These are phyloP conservation scores for Hydrotaea cyrtoneurina DNA, from an alignment of 2,888 invertebrate genomes.

Conservation along the genomic window DNA sequence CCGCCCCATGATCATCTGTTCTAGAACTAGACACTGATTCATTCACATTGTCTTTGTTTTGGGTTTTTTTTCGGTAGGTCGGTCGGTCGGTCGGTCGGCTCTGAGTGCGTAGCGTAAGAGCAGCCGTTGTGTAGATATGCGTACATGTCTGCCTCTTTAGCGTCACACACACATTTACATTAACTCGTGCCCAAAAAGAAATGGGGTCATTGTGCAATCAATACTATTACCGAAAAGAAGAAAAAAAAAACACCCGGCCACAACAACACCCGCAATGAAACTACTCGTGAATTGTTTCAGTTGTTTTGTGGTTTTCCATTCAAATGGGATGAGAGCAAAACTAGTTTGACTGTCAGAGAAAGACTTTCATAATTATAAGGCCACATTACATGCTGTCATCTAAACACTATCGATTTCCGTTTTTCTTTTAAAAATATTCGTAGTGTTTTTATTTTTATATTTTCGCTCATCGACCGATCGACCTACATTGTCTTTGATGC, in stretches of 20 bases:
- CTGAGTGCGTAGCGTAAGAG: not conserved
- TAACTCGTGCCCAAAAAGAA: conserved; percentile 42
- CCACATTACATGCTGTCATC: too few relatives aligned
- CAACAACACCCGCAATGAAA: not conserved
- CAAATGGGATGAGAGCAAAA: conserved; percentile 33
- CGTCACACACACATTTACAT: conserved; percentile 4
- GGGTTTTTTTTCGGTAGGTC: too few relatives aligned
- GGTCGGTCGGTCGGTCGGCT: too few relatives aligned
- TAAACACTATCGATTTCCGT: too few relatives aligned
- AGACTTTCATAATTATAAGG: not conserved
- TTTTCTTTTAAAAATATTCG: too few relatives aligned
- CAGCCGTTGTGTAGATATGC: not conserved
- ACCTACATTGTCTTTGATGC: too few relatives aligned
- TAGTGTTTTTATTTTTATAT: too few relatives aligned
- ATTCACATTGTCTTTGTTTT: conserved; percentile 11
- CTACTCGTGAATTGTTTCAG: conserved; percentile 18
- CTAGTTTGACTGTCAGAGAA: not conserved
- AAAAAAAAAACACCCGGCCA: conserved; percentile 8
- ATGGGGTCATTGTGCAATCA: conserved; percentile 68
- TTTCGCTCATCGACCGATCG: too few relatives aligned
- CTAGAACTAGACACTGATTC: conserved; percentile 57
- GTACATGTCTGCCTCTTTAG: not conserved
- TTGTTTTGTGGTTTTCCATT: conserved; percentile 45
- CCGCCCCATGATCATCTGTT: not conserved
- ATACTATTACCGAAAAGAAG: conserved; percentile 33